A percentile compares a stretch with the other conserved stretches of the same genome.
Conservation (phyloP, 2,888 invertebrate species). For the Octonoba sinensis region DNA sequence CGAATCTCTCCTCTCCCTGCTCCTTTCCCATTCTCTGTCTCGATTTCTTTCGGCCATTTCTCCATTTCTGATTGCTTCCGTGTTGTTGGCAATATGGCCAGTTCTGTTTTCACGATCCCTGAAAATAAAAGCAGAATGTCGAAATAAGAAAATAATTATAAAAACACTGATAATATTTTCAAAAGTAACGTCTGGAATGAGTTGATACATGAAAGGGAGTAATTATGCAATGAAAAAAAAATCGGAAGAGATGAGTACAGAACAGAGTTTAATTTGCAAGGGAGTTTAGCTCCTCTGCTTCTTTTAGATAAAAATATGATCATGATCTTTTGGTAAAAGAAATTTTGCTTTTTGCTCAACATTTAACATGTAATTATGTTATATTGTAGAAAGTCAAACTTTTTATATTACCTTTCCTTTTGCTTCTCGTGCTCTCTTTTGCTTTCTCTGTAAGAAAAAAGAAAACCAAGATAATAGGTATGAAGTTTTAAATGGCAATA, state of each 20-base stretch:
- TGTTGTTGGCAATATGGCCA: constrained; percentile 21
- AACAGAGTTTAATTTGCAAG: too few relatives aligned
- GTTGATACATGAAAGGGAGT: background rate
- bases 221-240: background rate
- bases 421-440: constrained; percentile 61
- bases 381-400: background rate
- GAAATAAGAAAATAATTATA: background rate
- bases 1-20: constrained; percentile 38
- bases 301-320: too few relatives aligned
- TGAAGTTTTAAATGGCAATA: too few relatives aligned
- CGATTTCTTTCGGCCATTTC: constrained; percentile 26
- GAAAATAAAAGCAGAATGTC: constrained; percentile 14
- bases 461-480: background rate
- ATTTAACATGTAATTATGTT: too few relatives aligned
- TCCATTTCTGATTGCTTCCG: constrained; percentile 47
- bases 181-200: background rate
- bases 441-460: constrained; percentile 44
- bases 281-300: too few relatives aligned
- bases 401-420: constrained; percentile 56
- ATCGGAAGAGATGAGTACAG: too few relatives aligned
- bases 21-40: constrained; percentile 47
- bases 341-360: too few relatives aligned
- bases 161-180: background rate
- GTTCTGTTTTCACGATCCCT: constrained; percentile 56
- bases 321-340: too few relatives aligned